These are phyloP conservation scores for Opisthocomus hoazin DNA, from an alignment of 2,113 vertebrate species.

Conservation along the genomic window DNA sequence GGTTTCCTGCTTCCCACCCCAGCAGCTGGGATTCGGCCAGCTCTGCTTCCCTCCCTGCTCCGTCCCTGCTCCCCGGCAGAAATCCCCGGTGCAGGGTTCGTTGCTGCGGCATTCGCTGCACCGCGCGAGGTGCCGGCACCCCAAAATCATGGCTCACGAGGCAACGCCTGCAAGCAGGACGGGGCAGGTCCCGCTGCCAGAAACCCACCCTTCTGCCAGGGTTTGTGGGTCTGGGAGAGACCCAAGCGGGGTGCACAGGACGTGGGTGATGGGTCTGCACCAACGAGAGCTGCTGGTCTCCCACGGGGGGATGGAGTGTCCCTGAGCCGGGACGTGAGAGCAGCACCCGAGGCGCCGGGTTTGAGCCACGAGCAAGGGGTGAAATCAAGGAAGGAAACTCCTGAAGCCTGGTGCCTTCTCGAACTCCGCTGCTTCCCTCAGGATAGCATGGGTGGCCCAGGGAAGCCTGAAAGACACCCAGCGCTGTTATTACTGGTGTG, in stretches of 20 bases:
- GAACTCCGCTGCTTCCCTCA: neutral
- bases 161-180: neutral
- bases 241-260: neutral
- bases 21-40: neutral
- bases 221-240: neutral
- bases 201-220: neutral
- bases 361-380: fast-evolving
- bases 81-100: neutral
- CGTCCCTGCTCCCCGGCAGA: neutral
- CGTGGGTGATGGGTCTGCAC: neutral
- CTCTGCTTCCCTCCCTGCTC: neutral
- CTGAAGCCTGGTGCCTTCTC: neutral
- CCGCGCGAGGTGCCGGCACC: fast-evolving
- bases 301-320: neutral
- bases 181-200: neutral
- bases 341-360: neutral
- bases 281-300: neutral
- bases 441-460: neutral
- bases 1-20: neutral
- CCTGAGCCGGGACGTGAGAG: neutral
- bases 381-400: neutral
- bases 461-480: neutral
- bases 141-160: neutral
- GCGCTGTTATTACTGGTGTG: neutral
- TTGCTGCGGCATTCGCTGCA: neutral